A percentile compares a stretch with the other conserved stretches of the same genome.
phyloP scores from a whole-genome alignment of 2,888 invertebrate genomes.

The Minunthozetes semirufus region DNA sequence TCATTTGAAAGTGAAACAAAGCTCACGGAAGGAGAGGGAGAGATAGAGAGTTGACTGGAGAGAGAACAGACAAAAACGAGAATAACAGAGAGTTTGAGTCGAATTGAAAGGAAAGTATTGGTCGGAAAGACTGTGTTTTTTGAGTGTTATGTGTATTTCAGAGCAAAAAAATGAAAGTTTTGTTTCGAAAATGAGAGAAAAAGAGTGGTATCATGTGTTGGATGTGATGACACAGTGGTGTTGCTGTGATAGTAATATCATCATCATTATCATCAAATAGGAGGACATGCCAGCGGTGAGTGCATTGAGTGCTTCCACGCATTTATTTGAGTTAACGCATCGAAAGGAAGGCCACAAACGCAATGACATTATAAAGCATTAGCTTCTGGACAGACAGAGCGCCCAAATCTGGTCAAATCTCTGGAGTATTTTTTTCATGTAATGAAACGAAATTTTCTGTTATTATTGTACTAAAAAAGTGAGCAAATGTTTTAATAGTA shows the following conservation, averaged over 20 bases:
- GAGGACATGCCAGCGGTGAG: not conserved
- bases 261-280: slow-evolving; percentile 18
- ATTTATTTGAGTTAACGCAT: slow-evolving; percentile 16
- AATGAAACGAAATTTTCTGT: not conserved
- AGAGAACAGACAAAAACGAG: not conserved
- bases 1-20: slow-evolving; percentile 30
- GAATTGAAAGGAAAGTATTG: not conserved
- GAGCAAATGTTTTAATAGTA: slow-evolving; percentile 16
- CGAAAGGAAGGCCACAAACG: slow-evolving; percentile 12
- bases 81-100: not conserved
- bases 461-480: slow-evolving; percentile 3
- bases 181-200: slow-evolving; percentile 20
- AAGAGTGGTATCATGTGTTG: slow-evolving; percentile 25
- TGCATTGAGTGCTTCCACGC: not conserved
- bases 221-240: not conserved
- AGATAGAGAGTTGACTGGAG: not conserved
- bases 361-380: slow-evolving; percentile 5
- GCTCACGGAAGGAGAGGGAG: not conserved
- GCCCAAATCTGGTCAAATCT: slow-evolving; percentile 17
- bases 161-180: not conserved
- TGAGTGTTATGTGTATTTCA: not conserved
- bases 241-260: not conserved
- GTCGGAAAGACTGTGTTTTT: not conserved
- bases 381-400: not conserved
- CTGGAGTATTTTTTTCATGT: slow-evolving; percentile 17